A percentile compares a stretch with the other conserved stretches of the same genome.
These are phyloP conservation scores for Epinephelus cyanopodus DNA, from an alignment of 2,113 vertebrate genomes.

Conservation along the genomic window DNA sequence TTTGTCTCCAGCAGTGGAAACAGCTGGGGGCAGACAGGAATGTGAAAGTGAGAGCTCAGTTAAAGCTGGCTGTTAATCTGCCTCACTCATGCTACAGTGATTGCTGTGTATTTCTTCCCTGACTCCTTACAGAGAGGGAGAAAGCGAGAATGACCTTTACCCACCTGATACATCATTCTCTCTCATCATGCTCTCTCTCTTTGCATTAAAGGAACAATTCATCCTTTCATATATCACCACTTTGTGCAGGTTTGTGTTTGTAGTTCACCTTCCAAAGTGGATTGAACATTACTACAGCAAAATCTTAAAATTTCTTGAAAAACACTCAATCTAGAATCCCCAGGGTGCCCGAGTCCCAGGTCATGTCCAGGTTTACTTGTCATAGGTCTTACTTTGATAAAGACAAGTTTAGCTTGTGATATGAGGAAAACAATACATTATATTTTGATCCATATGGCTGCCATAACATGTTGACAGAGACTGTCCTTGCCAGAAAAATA, in stretches of 20 bases:
- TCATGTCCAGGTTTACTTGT: not conserved
- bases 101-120: conserved; percentile 73
- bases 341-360: no score
- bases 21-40: conserved; percentile 10
- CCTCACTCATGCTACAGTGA: not conserved
- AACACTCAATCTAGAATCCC: not conserved
- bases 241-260: conserved; percentile 8
- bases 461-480: no score
- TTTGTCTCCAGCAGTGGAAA: conserved; percentile 33
- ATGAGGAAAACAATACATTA: no score
- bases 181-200: not conserved
- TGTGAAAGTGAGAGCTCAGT: conserved; percentile 59
- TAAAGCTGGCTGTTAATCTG: conserved; percentile 34
- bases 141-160: conserved; percentile 4
- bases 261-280: not conserved
- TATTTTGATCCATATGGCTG: no score
- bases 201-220: not conserved
- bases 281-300: not conserved
- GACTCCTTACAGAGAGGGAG: not conserved
- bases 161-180: not conserved
- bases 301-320: not conserved
- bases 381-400: no score
- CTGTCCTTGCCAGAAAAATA: no score
- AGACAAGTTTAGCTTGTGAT: no score
- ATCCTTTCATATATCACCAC: not conserved